Evolutionary conservation across 1,140 invertebrate genomes (phyloP).

Genomic region (Caenorhabditis remanei): DNA sequence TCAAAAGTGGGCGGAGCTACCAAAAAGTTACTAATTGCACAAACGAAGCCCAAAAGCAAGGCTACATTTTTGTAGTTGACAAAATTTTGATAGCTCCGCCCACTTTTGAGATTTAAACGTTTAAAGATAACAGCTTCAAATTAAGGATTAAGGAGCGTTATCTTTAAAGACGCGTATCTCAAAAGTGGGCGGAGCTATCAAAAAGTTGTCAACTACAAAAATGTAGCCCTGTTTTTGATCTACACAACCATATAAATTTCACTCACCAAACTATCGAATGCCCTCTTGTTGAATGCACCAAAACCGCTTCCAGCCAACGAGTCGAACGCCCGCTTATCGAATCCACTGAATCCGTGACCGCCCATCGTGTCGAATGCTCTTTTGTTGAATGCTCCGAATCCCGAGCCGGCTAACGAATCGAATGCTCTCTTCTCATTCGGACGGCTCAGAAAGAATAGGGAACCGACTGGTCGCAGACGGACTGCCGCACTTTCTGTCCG

Average conservation of each 20-base stretch:
- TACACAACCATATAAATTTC: too few species aligned
- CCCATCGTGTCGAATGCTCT: constrained; percentile 58
- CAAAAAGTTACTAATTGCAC: too few species aligned
- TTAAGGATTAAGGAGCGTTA: too few species aligned
- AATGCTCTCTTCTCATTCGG: constrained; percentile 53
- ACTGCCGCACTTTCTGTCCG: not conserved
- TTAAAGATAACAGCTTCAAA: too few species aligned
- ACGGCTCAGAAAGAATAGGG: constrained; percentile 51
- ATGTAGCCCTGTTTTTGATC: too few species aligned
- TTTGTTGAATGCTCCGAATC: constrained; percentile 35
- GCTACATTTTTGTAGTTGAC: not conserved
- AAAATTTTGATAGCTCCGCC: too few species aligned
- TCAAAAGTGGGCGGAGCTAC: too few species aligned
- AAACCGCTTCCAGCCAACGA: constrained; percentile 60
- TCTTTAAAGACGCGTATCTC: too few species aligned
- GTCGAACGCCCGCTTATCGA: constrained; percentile 69
- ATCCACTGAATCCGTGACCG: constrained; percentile 66
- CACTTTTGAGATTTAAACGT: too few species aligned
- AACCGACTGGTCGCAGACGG: constrained; percentile 37
- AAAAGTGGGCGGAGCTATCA: too few species aligned
- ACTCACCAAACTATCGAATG: constrained; percentile 27
- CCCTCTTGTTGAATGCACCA: constrained; percentile 41
- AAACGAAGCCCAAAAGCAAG: too few species aligned
- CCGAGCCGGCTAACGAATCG: not conserved
- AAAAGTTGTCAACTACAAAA: too few species aligned